Evolutionary conservation across 2,113 vertebrate genomes (phyloP).

Genomic region (Cepphus grylle): DNA sequence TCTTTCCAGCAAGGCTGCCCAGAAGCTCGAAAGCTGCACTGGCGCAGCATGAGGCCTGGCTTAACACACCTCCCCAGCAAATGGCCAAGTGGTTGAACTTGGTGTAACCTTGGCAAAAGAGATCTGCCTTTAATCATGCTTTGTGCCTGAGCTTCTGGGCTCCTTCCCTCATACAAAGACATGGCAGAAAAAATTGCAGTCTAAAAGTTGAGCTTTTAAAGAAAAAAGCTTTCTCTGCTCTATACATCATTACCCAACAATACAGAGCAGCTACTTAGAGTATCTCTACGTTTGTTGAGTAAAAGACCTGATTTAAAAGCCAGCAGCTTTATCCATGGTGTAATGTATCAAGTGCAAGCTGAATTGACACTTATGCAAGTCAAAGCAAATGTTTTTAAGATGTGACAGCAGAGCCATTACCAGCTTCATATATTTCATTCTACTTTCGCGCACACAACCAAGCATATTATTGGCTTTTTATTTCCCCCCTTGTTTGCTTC

Average conservation of each 20-base stretch:
- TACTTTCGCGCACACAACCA: constrained; percentile 55
- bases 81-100: background rate
- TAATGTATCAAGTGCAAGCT: constrained; percentile 50
- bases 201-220: constrained; percentile 46
- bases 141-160: background rate
- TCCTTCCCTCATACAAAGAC: background rate
- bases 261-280: constrained; percentile 41
- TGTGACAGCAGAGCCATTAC: constrained; percentile 64
- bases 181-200: background rate
- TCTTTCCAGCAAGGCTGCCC: background rate
- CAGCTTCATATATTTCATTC: constrained; percentile 67
- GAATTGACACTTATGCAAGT: constrained; percentile 67
- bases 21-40: background rate
- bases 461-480: constrained; percentile 65
- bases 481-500: constrained; percentile 58
- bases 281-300: background rate
- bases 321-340: constrained; percentile 6
- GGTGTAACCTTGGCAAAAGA: background rate
- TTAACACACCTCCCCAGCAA: background rate
- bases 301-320: constrained; percentile 53
- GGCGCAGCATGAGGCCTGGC: background rate
- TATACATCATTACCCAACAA: constrained; percentile 48
- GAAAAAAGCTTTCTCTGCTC: constrained; percentile 24
- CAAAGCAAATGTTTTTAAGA: constrained; percentile 68
- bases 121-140: background rate